Percentiles rank a stretch among this genome's conserved stretches.
Evolutionary conservation across 2,888 invertebrate species (phyloP).

Genomic region (Osmoderma eremita): DNA sequence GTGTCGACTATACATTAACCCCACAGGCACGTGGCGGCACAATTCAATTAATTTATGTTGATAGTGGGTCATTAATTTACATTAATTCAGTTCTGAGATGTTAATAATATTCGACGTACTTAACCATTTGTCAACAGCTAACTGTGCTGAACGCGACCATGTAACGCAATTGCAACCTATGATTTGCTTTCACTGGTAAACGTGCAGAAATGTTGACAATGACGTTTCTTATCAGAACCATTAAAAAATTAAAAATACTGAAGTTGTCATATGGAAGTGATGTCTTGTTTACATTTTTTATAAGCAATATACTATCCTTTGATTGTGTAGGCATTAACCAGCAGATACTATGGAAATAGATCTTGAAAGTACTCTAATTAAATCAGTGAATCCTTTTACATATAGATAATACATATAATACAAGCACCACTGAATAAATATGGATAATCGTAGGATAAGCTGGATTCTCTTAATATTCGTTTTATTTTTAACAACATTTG

Average conservation of each 20-base stretch:
- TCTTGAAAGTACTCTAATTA: constrained; percentile 18
- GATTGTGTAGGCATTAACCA: not conserved
- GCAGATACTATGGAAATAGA: constrained; percentile 1
- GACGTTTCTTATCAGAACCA: constrained; percentile 46
- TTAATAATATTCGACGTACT: too few species aligned
- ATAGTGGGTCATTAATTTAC: too few species aligned
- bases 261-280: constrained; percentile 43
- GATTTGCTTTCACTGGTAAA: too few species aligned
- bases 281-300: constrained; percentile 28
- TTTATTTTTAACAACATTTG: constrained; percentile 62
- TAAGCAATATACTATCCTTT: constrained; percentile 20
- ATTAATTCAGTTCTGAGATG: too few species aligned
- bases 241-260: constrained; percentile 40
- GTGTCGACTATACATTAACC: too few species aligned
- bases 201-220: too few species aligned
- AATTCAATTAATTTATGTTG: too few species aligned
- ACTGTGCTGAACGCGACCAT: too few species aligned
- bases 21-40: too few species aligned
- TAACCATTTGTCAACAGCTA: too few species aligned
- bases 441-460: constrained; percentile 51
- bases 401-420: constrained; percentile 5
- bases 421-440: constrained; percentile 37
- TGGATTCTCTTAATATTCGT: constrained; percentile 62
- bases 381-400: constrained; percentile 2
- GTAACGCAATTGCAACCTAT: too few species aligned